Evolutionary conservation across 2,113 vertebrate genomes (phyloP), one percentile per base, ranked within the genome.

Genomic region (Rhizomys pruinosus): DNA sequence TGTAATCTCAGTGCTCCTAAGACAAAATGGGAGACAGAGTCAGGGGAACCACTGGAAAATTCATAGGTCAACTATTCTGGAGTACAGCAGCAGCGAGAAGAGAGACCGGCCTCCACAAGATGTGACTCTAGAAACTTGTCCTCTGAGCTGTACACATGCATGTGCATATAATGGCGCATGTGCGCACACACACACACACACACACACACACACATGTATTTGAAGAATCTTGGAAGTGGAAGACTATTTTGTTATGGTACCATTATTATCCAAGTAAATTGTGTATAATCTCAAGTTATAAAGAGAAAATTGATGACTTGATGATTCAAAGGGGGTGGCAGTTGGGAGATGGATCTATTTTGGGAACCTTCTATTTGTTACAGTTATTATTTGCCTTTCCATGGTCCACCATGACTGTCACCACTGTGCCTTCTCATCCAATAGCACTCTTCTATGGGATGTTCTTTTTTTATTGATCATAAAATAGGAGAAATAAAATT

Each of bases 391-490:
- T 34, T 52, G 27, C 13, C 79, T 3, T n/a, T 61, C 37, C 29
- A 23, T 71, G 22, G 22, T 23, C 3, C 68, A 59, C 78, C 57
- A 52, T 73, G 17, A 44, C 29, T 92, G 2, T 76, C 72, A 69
- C 34, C 42, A 84, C 59, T 87, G n/a, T n/a, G 16, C 23, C 59
- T 73, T 10, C 37, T 71, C 37, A 84, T 87, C 39, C 15, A 61
- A 4, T 66, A 68, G 8, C 32, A 42, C 27, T 76, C 10, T 79
- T 77, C 61, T 79, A 32, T 17, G 9, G 79, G 52, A 8, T n/a
- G 94, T 94, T 88, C 37, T 85, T 17, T 78, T 90, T 72, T 84
- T 73, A 79, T 22, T 80, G 66, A 47, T 96, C 39, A 57, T 79
- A 29, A 77, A 89, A 91, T n/a, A 95, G 69, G 39, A 69, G 27